These are phyloP conservation scores for Solea senegalensis DNA, from an alignment of 2,113 vertebrate genomes.

Conservation along the genomic window DNA sequence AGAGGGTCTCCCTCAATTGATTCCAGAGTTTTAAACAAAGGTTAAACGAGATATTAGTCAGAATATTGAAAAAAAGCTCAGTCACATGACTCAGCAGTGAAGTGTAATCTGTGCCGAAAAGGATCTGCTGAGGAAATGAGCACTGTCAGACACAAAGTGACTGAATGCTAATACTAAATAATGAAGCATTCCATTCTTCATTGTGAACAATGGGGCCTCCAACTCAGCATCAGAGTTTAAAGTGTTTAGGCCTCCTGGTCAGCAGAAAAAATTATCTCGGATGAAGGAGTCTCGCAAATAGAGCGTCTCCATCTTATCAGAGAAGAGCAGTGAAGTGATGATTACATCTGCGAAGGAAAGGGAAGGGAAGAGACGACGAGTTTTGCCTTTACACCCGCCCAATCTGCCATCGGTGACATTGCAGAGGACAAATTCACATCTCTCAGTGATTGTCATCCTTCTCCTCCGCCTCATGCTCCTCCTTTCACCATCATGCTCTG, in stretches of 20 bases:
- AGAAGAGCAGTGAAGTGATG: slow-evolving; percentile 59
- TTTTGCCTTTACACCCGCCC: slow-evolving; percentile 35
- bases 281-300: slow-evolving; percentile 61
- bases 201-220: slow-evolving; percentile 68
- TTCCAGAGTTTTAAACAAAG: too few species aligned
- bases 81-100: slow-evolving; percentile 3
- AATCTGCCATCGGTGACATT: slow-evolving; percentile 73
- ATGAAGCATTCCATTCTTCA: slow-evolving; percentile 51
- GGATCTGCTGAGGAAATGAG: slow-evolving; percentile 9
- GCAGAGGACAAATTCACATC: slow-evolving; percentile 72
- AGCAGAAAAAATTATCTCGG: slow-evolving; percentile 73
- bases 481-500: slow-evolving; percentile 40
- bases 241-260: slow-evolving; percentile 52
- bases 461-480: slow-evolving; percentile 22
- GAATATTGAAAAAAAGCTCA: not conserved
- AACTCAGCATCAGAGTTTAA: slow-evolving; percentile 68
- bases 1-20: not conserved
- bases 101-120: slow-evolving; percentile 29
- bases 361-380: slow-evolving; percentile 26
- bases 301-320: slow-evolving; percentile 67
- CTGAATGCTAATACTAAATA: slow-evolving; percentile 44
- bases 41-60: not conserved
- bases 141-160: slow-evolving; percentile 18
- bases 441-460: slow-evolving; percentile 55
- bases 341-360: slow-evolving; percentile 67